These are phyloP conservation scores for Charaxes varanes DNA, from an alignment of 1,140 invertebrate species.

Conservation along the genomic window DNA sequence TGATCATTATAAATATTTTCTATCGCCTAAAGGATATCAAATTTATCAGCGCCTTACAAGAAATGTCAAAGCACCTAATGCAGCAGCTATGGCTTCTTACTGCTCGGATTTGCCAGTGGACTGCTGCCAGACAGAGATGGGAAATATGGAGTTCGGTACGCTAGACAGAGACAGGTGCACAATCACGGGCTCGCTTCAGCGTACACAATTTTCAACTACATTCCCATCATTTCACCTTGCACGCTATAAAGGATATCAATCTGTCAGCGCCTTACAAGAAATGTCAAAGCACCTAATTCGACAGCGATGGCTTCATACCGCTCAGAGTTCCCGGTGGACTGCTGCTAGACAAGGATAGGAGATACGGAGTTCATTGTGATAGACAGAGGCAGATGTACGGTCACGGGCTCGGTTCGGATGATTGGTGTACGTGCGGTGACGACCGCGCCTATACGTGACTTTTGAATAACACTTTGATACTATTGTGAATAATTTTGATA, in stretches of 20 bases:
- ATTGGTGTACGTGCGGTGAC: conserved; percentile 66
- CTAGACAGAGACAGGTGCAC: conserved; percentile 37
- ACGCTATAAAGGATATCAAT: conserved; percentile 44
- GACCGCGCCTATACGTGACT: conserved; percentile 68
- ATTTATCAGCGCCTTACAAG: conserved; percentile 61
- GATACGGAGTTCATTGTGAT: conserved; percentile 15
- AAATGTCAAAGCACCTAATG: conserved; percentile 69
- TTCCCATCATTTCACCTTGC: conserved; percentile 15
- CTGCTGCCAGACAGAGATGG: conserved; percentile 30
- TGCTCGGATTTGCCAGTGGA: conserved; percentile 68
- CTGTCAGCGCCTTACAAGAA: conserved; percentile 58
- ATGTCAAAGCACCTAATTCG: conserved; percentile 69
- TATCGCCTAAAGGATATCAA: conserved; percentile 45
- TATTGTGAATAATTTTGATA: conserved; percentile 11
- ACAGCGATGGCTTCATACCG: conserved; percentile 46
- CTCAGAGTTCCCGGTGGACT: conserved; percentile 68
- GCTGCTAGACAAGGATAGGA: conserved; percentile 27
- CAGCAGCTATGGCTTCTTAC: conserved; percentile 44
- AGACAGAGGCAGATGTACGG: conserved; percentile 42
- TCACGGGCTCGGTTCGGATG: conserved; percentile 64
- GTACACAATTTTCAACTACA: background rate
- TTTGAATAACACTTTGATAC: conserved; percentile 33
- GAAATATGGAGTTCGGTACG: conserved; percentile 13
- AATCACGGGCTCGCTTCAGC: conserved; percentile 61
- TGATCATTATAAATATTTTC: too few species aligned